Percentiles rank a stretch among this genome's conserved stretches.
Conservation (phyloP, 2,888 invertebrate species). For the Drosophila rellima region DNA sequence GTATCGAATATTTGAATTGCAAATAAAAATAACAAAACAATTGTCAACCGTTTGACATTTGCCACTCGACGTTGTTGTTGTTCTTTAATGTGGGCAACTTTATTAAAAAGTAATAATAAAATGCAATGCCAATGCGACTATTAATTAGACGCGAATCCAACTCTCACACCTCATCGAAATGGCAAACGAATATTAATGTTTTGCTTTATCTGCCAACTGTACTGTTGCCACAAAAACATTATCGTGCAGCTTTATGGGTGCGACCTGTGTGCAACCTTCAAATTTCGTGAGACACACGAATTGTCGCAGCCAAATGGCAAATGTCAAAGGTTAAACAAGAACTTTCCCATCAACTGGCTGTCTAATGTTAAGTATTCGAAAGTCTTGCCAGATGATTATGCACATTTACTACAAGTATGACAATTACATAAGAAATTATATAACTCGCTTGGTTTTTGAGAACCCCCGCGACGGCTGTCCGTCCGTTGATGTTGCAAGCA, state of each 20-base stretch:
- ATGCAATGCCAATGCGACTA: conserved; percentile 52
- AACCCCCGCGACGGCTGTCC: conserved; percentile 12
- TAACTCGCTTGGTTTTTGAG: conserved; percentile 18
- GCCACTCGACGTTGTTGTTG: conserved; percentile 16
- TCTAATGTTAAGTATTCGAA: conserved; percentile 3
- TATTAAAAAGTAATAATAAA: conserved; percentile 50
- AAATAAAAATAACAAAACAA: conserved; percentile 27
- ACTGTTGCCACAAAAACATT: conserved; percentile 20
- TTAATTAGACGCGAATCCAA: conserved; percentile 65
- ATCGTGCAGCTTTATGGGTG: conserved; percentile 65
- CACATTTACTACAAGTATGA: conserved; percentile 15
- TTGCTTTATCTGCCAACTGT: conserved; percentile 12
- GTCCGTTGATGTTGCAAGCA: conserved; percentile 13
- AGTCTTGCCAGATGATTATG: conserved; percentile 11
- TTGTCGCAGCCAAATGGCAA: conserved; percentile 27
- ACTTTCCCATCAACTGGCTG: conserved; percentile 62
- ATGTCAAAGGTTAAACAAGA: conserved; percentile 74
- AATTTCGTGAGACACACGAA: conserved; percentile 50
- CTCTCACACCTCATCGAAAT: conserved; percentile 63
- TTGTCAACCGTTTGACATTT: conserved; percentile 51
- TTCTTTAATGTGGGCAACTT: conserved; percentile 39
- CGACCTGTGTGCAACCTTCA: conserved; percentile 68
- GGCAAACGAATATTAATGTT: conserved; percentile 51
- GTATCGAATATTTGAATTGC: conserved; percentile 21
- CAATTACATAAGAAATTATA: conserved; percentile 42